Evolutionary conservation across 2,113 vertebrate genomes (phyloP), one percentile per base, ranked within the genome.

Genomic region (Trichechus manatus): DNA sequence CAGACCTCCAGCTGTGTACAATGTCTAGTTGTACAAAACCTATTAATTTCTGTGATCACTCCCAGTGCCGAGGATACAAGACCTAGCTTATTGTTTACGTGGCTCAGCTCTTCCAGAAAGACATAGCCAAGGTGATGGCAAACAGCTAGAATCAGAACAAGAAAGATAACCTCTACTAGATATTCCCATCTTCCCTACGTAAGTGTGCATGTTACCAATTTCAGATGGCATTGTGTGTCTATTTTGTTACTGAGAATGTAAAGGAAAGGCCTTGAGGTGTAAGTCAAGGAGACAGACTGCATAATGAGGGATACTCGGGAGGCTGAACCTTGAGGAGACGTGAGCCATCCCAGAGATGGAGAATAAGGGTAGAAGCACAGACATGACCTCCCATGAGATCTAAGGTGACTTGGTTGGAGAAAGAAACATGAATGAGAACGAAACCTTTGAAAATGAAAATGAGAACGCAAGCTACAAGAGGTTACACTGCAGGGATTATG

Each of bases 371-470:
- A 4, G 9, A 4, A 6, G 53, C 19, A 2, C 9, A 33, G 14
- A 11, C 1, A 0, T 6, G 4, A 0, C 36, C 53, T n/a, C 50
- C 20, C 22, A 2, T 33, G 15, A 39, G 19, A 63, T 11, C 81
- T 15, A 2, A 4, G 4, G 6, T 3, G 17, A 14, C 1, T 2
- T 19, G 33, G 1, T 0, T 10, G 19, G 75, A 5, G 14, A 61
- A 22, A 17, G 89, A 8, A 15, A 23, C 3, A 4, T 1, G 19
- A 33, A 33, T 1, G 47, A 13, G 47, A 14, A 29, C 1, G 1
- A 9, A 22, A 3, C 5, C 68, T 25, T n/a, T 19, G 22, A 17
- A 14, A 64, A 17, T 1, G 63, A 74, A 50, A 10, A 1, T 6
- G 31, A 74, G 66, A 13, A 50, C 13, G 5, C 22, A 2, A 25